These are phyloP conservation scores for Alouatta palliata DNA, from an alignment of 2,113 vertebrate genomes.

Conservation along the genomic window DNA sequence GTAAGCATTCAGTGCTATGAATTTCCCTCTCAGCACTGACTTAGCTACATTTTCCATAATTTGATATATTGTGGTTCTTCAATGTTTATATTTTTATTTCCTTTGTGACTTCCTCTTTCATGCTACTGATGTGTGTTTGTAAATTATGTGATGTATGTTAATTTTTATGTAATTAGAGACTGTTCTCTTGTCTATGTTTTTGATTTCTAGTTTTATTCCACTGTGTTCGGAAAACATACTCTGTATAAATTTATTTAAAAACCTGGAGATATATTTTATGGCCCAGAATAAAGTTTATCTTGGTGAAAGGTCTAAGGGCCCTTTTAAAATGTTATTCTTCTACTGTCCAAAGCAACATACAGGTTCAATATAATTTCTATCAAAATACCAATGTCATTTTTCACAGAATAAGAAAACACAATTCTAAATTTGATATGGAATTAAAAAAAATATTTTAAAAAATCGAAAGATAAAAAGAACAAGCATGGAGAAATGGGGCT, in stretches of 20 bases:
- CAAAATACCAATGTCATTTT: too few relatives aligned
- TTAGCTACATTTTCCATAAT: neutral
- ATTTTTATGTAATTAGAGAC: neutral
- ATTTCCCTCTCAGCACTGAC: neutral
- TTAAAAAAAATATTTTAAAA: too few relatives aligned
- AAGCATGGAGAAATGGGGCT: too few relatives aligned
- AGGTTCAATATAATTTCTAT: too few relatives aligned
- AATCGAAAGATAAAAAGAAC: too few relatives aligned
- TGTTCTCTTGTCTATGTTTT: neutral
- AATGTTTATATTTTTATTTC: neutral
- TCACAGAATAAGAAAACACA: too few relatives aligned
- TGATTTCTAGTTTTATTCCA: neutral
- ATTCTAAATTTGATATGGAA: too few relatives aligned
- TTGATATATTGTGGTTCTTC: neutral
- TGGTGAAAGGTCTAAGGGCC: neutral
- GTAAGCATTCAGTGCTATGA: neutral
- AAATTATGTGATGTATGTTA: neutral
- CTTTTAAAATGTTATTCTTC: neutral
- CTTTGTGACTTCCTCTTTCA: neutral
- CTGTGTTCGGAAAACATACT: neutral
- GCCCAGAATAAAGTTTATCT: neutral
- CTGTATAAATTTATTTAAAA: neutral
- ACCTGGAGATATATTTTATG: neutral
- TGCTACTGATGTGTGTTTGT: neutral
- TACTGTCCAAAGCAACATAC: too few relatives aligned